These are phyloP conservation scores for Heterodera filipjevi DNA, from an alignment of 2,888 invertebrate species.

Conservation along the genomic window DNA sequence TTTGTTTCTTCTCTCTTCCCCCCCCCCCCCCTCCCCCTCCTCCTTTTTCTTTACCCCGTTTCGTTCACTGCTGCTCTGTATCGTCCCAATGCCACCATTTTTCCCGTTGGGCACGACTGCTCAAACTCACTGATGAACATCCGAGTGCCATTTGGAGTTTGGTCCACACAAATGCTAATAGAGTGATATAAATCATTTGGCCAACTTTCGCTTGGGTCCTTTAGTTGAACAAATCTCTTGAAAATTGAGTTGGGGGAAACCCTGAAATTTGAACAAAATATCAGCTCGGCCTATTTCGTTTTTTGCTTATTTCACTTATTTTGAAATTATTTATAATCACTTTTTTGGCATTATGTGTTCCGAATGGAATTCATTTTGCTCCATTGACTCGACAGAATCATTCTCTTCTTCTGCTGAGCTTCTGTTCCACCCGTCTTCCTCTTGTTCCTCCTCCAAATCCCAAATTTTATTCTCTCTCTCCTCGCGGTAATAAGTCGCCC, in stretches of 20 bases:
- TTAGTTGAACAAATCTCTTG: constrained; percentile 3
- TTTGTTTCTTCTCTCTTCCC: constrained; percentile 56
- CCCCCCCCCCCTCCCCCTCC: constrained; percentile 21
- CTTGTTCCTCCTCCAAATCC: too few relatives aligned
- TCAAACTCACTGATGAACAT: constrained; percentile 17
- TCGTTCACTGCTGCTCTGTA: constrained; percentile 61
- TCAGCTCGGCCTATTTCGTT: too few relatives aligned
- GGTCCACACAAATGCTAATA: constrained; percentile 9
- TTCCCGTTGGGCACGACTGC: constrained; percentile 6
- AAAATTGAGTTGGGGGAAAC: not conserved
- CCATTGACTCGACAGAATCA: too few relatives aligned
- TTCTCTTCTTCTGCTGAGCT: too few relatives aligned
- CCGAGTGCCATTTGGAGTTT: constrained; percentile 11
- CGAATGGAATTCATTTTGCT: too few relatives aligned
- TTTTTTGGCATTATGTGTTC: too few relatives aligned
- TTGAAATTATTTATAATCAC: too few relatives aligned
- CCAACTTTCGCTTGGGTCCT: constrained; percentile 13
- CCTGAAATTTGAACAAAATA: constrained; percentile 2
- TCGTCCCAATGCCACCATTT: constrained; percentile 55
- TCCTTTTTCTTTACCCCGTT: constrained; percentile 49
- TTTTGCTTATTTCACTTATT: too few relatives aligned
- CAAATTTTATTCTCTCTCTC: too few relatives aligned
- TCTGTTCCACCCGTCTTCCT: too few relatives aligned
- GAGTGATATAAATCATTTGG: constrained; percentile 3
- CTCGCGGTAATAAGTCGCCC: too few relatives aligned